These are phyloP conservation scores for Netelia inedita DNA, from an alignment of 2,888 invertebrate species.

Conservation along the genomic window DNA sequence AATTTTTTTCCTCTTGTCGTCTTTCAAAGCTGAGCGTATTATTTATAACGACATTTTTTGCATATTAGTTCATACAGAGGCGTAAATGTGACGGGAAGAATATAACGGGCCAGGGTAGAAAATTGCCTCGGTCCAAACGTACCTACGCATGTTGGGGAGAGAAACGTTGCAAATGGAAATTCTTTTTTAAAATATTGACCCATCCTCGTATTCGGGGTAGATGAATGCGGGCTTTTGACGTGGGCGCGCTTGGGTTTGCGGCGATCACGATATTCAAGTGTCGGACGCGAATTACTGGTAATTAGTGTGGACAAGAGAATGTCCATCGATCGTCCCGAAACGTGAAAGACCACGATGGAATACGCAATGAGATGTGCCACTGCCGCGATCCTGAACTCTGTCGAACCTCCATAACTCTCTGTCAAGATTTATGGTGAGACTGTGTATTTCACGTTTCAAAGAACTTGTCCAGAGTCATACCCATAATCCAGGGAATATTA, in stretches of 20 bases:
- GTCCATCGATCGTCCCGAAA: conserved; percentile 61
- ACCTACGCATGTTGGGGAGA: background rate
- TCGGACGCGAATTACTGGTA: conserved; percentile 61
- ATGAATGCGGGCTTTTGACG: background rate
- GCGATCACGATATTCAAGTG: conserved; percentile 63
- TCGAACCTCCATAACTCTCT: no score
- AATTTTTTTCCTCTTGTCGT: background rate
- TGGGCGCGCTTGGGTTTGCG: conserved; percentile 44
- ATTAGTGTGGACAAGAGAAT: conserved; percentile 65
- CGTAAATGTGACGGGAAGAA: background rate
- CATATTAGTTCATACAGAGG: conserved; percentile 5
- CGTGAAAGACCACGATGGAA: conserved; percentile 59
- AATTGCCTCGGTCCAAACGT: background rate
- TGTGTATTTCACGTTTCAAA: background rate
- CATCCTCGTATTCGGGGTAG: background rate
- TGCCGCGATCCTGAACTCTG: conserved; percentile 18
- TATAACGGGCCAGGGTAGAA: background rate
- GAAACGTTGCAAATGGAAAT: background rate
- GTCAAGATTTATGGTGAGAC: no score
- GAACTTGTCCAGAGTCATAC: background rate
- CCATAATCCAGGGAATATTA: background rate
- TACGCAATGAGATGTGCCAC: conserved; percentile 60
- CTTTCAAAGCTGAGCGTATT: background rate
- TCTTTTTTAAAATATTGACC: background rate
- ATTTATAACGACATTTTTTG: background rate